Evolutionary conservation across 2,888 invertebrate species (phyloP).

Genomic region (Meiosimyza platycephala): DNA sequence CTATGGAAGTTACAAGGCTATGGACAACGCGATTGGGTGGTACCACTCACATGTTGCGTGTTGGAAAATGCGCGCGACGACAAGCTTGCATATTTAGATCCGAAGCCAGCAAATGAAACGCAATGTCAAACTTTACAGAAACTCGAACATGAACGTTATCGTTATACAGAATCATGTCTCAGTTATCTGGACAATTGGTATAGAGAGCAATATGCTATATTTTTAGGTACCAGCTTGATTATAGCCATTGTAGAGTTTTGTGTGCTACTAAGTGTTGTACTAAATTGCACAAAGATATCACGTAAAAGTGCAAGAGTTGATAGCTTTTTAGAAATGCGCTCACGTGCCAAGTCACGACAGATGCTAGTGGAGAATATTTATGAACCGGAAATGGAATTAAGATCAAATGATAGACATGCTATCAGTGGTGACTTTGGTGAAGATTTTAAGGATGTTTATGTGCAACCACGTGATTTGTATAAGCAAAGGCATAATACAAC

Average conservation of each 20-base stretch:
- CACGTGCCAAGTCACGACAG: constrained; percentile 54
- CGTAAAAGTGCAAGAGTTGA: constrained; percentile 40
- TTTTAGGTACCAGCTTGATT: constrained; percentile 75
- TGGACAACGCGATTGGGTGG: constrained; percentile 76
- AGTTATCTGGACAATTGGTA: constrained; percentile 80
- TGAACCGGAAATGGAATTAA: constrained; percentile 58
- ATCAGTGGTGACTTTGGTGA: constrained; percentile 37
- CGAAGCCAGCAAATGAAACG: constrained; percentile 77
- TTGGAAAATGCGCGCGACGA: constrained; percentile 71
- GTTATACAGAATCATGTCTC: constrained; percentile 71
- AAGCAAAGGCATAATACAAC: constrained; percentile 62
- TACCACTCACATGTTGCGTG: constrained; percentile 78
- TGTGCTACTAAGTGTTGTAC: constrained; percentile 76
- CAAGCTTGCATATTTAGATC: constrained; percentile 77
- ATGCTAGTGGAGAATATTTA: constrained; percentile 62
- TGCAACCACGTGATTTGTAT: constrained; percentile 63
- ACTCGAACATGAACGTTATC: constrained; percentile 58
- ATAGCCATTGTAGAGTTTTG: constrained; percentile 80
- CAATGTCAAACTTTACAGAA: constrained; percentile 73
- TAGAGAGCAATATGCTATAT: constrained; percentile 77
- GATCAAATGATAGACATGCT: constrained; percentile 44
- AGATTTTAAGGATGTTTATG: constrained; percentile 61
- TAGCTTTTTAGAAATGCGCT: constrained; percentile 46
- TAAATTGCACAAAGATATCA: constrained; percentile 75
- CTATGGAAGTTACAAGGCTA: constrained; percentile 82